A percentile compares a stretch with the other conserved stretches of the same genome.
Evolutionary conservation across 2,113 vertebrate species (phyloP).

Genomic region (Periophthalmodon schlosseri): DNA sequence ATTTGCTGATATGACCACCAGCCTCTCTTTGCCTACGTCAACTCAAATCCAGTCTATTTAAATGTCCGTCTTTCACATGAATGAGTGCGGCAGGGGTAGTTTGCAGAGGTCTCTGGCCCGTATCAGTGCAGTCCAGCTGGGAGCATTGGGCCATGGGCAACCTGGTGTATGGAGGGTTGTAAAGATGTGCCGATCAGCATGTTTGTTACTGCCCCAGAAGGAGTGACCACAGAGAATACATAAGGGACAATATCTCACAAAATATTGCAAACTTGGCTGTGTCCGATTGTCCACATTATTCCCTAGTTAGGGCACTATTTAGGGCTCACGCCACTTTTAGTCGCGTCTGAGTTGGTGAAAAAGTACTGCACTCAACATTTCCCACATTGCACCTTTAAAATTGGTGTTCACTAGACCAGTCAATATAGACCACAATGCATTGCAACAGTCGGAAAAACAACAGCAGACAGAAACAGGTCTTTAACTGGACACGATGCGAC

Average conservation of each 20-base stretch:
- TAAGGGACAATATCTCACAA: neutral
- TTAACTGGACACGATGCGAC: too few species aligned
- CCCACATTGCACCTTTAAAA: too few species aligned
- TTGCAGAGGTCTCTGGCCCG: neutral
- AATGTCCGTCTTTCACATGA: neutral
- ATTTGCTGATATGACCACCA: neutral
- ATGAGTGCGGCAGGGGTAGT: neutral
- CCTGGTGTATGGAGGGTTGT: constrained; percentile 22
- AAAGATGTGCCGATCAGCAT: constrained; percentile 13
- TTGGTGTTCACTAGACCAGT: too few species aligned
- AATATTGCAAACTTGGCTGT: too few species aligned
- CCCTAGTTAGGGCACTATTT: too few species aligned
- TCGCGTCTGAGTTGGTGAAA: too few species aligned
- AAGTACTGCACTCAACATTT: too few species aligned
- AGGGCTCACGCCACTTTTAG: too few species aligned
- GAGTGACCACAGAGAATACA: neutral
- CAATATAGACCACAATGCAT: too few species aligned
- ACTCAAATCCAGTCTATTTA: neutral
- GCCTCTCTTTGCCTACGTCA: neutral
- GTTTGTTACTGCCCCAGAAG: constrained; percentile 27
- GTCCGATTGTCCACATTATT: too few species aligned
- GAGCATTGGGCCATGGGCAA: constrained; percentile 12
- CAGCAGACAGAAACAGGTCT: too few species aligned
- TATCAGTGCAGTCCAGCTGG: constrained; percentile 50
- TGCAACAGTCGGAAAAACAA: too few species aligned